Base-by-base conservation (phyloP, 2,113 vertebrate species). In the Daubentonia madagascariensis region DNA sequence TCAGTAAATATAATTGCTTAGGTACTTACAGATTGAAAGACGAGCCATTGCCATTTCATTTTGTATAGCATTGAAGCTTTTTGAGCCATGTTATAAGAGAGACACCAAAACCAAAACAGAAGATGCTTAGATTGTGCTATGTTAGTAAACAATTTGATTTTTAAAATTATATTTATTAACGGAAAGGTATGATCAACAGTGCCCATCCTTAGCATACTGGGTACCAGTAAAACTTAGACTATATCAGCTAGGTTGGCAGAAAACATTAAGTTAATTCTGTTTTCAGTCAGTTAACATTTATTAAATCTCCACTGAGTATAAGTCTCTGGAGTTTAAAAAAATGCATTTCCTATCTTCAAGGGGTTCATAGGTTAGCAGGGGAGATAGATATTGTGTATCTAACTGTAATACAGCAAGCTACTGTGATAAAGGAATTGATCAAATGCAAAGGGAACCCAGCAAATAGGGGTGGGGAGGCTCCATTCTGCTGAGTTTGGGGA, bases 221-320 rank as follows among this genome's bases (percentile, higher is more conserved):
- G 2, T 81, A 6, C 40, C 76, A 37, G 10, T 89, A 80, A 63
- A 52, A 93, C 32, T 78, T 68, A 87, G 54, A 63, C 25, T n/a
- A 14, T 96, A 78, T 90, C 35, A 57, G 75, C 48, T 43, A 91
- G 43, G 20, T 84, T 89, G 48, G 8, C 14, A 79, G 50, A 88
- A 96, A 95, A 63, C 13, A 37, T 45, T 78, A 80, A 54, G 10
- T 78, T 91, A 70, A 79, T 84, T 85, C 25, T 20, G 1, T 70
- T 87, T 96, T 94, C 14, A 89, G 30, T 93, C 12, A 89, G 23
- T 54, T 96, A 65, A 79, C 35, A 43, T 80, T 91, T 91, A 84
- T 94, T 92, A 91, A 79, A 59, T 68, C 10, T 18, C 52, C 12
- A n/a, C 35, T 57, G 50, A 94, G 25, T 45, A 23, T 88, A 84